Evolutionary conservation across 1,140 invertebrate genomes (phyloP).

Genomic region (Tachypleus tridentatus): DNA sequence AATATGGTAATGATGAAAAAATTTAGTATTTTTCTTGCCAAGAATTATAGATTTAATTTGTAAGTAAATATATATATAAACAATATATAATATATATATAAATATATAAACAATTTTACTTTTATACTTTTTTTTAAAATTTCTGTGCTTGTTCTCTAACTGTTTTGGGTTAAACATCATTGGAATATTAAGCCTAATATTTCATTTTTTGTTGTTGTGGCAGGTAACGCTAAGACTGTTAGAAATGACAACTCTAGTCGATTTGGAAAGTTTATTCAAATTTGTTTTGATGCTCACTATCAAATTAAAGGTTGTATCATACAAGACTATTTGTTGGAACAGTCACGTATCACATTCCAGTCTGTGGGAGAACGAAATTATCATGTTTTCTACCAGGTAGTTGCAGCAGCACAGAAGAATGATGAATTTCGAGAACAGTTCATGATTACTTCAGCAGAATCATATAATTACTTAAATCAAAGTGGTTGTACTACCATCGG

Average conservation of each 20-base stretch:
- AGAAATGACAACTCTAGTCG: constrained; percentile 94
- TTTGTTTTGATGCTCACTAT: constrained; percentile 80
- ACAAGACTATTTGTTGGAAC: constrained; percentile 89
- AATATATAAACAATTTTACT: too few species aligned
- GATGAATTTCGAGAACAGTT: constrained; percentile 62
- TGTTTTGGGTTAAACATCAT: too few species aligned
- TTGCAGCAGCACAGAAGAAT: constrained; percentile 65
- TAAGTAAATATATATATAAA: too few species aligned
- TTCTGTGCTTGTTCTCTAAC: too few species aligned
- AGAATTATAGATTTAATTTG: too few species aligned
- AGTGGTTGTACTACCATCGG: constrained; percentile 59
- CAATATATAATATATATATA: too few species aligned
- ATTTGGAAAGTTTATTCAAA: constrained; percentile 96
- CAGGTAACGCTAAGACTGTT: constrained; percentile 93
- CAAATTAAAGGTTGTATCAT: constrained; percentile 90
- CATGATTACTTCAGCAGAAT: constrained; percentile 53
- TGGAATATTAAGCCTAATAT: too few species aligned
- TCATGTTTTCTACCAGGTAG: constrained; percentile 94
- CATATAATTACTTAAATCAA: constrained; percentile 69
- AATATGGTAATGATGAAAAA: too few species aligned
- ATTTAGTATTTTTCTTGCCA: too few species aligned
- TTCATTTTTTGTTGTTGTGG: constrained; percentile 8
- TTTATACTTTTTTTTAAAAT: too few species aligned
- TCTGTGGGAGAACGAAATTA: constrained; percentile 85
- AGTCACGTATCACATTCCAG: constrained; percentile 90